A percentile compares a stretch with the other conserved stretches of the same genome.
phyloP scores from a whole-genome alignment of 2,888 invertebrate genomes.

The Andrena bicolor region DNA sequence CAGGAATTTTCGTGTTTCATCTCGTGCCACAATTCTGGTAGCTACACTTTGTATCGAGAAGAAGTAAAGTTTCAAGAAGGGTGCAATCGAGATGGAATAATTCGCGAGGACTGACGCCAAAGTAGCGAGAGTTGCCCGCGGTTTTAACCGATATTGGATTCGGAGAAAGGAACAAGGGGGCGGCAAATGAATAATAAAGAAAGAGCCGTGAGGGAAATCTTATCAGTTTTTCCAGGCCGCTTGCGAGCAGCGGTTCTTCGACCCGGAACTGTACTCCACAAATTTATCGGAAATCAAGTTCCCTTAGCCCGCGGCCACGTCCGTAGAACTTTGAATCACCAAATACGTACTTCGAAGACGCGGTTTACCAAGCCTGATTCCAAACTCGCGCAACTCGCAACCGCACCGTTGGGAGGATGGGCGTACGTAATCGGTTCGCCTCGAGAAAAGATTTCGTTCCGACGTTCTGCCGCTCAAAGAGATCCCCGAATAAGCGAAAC shows the following conservation, averaged over 20 bases:
- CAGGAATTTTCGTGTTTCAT: too few species aligned
- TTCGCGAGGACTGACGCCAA: not conserved
- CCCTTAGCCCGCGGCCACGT: conserved; percentile 37
- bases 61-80: not conserved
- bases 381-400: conserved; percentile 50
- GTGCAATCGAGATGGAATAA: not conserved
- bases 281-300: conserved; percentile 66
- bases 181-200: conserved; percentile 40
- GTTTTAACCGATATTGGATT: conserved; percentile 26
- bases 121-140: not conserved
- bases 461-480: not conserved
- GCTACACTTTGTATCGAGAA: too few species aligned
- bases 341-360: conserved; percentile 51
- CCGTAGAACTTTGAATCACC: conserved; percentile 48
- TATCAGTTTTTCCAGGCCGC: conserved; percentile 47
- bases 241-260: conserved; percentile 25
- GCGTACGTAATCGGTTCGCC: not conserved
- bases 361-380: conserved; percentile 48
- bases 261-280: conserved; percentile 33
- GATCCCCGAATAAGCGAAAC: not conserved
- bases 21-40: too few species aligned
- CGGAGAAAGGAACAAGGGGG: not conserved
- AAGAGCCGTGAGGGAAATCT: conserved; percentile 22
- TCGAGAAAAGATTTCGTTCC: not conserved
- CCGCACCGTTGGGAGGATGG: conserved; percentile 23